phyloP scores from a whole-genome alignment of 30 jellyfish, hydroid and myxozoan genomes.

The Nemopilema nomurai region DNA sequence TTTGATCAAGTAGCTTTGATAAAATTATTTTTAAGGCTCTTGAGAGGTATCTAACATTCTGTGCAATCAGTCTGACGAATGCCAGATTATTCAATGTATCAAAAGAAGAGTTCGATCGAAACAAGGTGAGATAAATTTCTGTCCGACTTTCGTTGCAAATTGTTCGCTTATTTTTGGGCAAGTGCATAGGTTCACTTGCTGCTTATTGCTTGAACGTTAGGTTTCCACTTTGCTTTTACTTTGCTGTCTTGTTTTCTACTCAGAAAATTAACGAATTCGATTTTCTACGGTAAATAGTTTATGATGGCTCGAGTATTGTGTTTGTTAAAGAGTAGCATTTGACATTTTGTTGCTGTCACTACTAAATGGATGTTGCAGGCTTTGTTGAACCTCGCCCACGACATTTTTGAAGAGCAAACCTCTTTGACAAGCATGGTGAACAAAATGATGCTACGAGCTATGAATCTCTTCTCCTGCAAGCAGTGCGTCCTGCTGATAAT shows the following conservation, averaged over 20 bases:
- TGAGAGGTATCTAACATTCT: slow-evolving; percentile 72
- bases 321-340: too few relatives aligned
- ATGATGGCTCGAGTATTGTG: too few relatives aligned
- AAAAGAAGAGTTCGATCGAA: slow-evolving; percentile 89
- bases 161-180: too few relatives aligned
- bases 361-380: slow-evolving; percentile 37
- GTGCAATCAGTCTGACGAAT: slow-evolving; percentile 84
- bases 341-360: not conserved
- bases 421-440: slow-evolving; percentile 76
- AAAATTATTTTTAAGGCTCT: slow-evolving; percentile 72
- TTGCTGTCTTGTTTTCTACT: too few relatives aligned
- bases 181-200: too few relatives aligned
- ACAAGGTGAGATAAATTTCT: slow-evolving; percentile 60
- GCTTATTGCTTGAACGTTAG: too few relatives aligned
- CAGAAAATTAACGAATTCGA: too few relatives aligned
- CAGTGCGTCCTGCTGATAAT: slow-evolving; percentile 76
- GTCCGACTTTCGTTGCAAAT: too few relatives aligned
- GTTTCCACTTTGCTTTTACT: too few relatives aligned
- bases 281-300: too few relatives aligned
- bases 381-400: slow-evolving; percentile 86
- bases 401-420: slow-evolving; percentile 91
- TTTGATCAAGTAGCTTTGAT: too few relatives aligned
- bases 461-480: slow-evolving; percentile 75
- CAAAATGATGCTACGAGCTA: slow-evolving; percentile 76
- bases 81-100: slow-evolving; percentile 77